Evolutionary conservation across 2,888 invertebrate genomes (phyloP).

Genomic region (Platycnemis pennipes): DNA sequence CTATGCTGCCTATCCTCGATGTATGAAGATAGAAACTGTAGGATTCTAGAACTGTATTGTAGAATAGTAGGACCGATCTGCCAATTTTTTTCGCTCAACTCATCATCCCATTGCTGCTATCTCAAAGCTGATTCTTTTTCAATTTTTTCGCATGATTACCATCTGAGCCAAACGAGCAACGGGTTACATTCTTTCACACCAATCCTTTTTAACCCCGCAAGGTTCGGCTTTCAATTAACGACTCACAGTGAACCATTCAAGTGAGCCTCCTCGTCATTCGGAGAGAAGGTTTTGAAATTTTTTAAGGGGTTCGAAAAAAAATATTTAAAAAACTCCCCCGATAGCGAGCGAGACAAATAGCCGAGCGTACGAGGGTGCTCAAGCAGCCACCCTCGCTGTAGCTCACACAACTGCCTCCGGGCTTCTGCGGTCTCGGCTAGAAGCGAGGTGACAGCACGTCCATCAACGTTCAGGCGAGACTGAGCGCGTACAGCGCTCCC

Average conservation of each 20-base stretch:
- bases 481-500: background rate
- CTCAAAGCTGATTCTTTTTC: too few relatives aligned
- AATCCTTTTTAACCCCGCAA: background rate
- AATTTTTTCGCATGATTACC: too few relatives aligned
- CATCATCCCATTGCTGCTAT: too few relatives aligned
- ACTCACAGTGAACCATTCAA: too few relatives aligned
- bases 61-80: too few relatives aligned
- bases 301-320: background rate
- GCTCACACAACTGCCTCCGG: background rate
- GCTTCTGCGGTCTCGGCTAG: background rate
- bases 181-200: too few relatives aligned
- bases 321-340: background rate
- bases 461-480: background rate
- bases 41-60: too few relatives aligned
- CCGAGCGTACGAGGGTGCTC: background rate
- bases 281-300: background rate
- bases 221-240: background rate
- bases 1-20: too few relatives aligned
- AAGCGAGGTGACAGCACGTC: constrained; percentile 20
- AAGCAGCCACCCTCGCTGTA: background rate
- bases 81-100: too few relatives aligned
- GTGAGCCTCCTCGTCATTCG: background rate
- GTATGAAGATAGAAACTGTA: too few relatives aligned
- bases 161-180: too few relatives aligned
- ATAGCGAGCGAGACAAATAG: background rate